These are phyloP conservation scores for Gasterosteus aculeatus DNA, from an alignment of 2,113 vertebrate species.

Conservation along the genomic window DNA sequence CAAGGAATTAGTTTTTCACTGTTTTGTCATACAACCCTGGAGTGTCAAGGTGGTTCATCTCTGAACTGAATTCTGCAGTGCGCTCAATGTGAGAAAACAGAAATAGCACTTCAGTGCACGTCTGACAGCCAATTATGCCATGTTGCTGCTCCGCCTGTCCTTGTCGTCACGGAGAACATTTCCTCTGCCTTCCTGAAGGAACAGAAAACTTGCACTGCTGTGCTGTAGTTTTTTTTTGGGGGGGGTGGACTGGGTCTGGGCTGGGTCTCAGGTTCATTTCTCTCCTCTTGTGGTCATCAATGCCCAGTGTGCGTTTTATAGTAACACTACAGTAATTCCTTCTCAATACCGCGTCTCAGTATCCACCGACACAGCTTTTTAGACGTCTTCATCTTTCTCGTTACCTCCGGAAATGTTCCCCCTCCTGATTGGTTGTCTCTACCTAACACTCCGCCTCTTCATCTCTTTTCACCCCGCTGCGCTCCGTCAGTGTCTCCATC, in stretches of 20 bases:
- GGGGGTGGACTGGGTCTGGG: too few species aligned
- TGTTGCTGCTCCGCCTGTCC: conserved; percentile 25
- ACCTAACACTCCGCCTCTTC: conserved; percentile 16
- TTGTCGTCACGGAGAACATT: conserved; percentile 16
- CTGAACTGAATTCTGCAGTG: conserved; percentile 21
- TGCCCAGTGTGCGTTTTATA: conserved; percentile 28
- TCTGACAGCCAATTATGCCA: conserved; percentile 37
- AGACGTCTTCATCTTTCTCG: neutral
- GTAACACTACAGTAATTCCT: conserved; percentile 35
- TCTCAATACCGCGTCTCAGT: conserved; percentile 11
- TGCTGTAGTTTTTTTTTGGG: neutral
- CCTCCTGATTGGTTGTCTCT: conserved; percentile 18
- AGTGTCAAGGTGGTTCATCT: conserved; percentile 41
- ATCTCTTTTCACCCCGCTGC: conserved; percentile 29
- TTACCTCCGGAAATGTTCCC: conserved; percentile 31
- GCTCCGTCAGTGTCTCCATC: conserved; percentile 51
- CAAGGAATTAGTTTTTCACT: conserved; percentile 28
- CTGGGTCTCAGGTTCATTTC: neutral
- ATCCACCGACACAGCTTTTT: conserved; percentile 30
- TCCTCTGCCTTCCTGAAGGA: conserved; percentile 25
- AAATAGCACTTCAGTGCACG: conserved; percentile 41
- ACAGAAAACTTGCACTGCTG: neutral
- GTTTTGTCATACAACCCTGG: conserved; percentile 27
- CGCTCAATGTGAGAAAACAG: conserved; percentile 43
- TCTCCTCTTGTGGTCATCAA: conserved; percentile 33